A percentile compares a stretch with the other conserved stretches of the same genome.
phyloP scores from a whole-genome alignment of 35 echinoderm and acorn worm genomes.

The Antedon bifida region DNA sequence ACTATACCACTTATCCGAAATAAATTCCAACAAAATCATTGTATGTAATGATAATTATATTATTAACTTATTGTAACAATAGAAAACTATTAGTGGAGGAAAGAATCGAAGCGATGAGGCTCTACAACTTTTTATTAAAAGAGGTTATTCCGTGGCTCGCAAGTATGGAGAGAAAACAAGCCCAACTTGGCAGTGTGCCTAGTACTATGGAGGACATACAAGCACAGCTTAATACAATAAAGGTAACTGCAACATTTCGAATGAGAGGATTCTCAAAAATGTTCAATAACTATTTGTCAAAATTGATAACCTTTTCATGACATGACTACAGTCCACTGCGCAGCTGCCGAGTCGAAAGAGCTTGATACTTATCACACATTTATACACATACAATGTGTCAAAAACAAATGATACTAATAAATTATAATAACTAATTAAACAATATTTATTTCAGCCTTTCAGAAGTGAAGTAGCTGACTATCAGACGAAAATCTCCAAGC shows the following conservation, averaged over 20 bases:
- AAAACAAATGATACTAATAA: too few species aligned
- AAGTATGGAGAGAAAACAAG: slow-evolving; percentile 46
- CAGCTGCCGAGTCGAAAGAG: too few species aligned
- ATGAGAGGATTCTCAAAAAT: too few species aligned
- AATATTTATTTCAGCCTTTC: slow-evolving; percentile 43
- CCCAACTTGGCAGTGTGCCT: slow-evolving; percentile 45
- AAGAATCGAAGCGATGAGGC: slow-evolving; percentile 46
- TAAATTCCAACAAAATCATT: too few species aligned
- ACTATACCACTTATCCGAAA: too few species aligned
- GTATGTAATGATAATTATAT: neutral
- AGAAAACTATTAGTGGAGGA: slow-evolving; percentile 24
- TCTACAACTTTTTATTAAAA: slow-evolving; percentile 63
- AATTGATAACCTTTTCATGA: too few species aligned
- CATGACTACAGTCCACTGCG: too few species aligned
- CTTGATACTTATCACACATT: too few species aligned
- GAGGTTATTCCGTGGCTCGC: slow-evolving; percentile 77
- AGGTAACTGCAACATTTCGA: too few species aligned
- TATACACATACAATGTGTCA: too few species aligned
- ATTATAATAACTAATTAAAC: too few species aligned
- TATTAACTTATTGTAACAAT: neutral
- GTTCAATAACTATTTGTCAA: too few species aligned
- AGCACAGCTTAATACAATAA: slow-evolving; percentile 72
- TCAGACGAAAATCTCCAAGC: slow-evolving; percentile 50
- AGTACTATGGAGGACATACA: slow-evolving; percentile 69
- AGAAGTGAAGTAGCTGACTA: slow-evolving; percentile 73